phyloP scores from a whole-genome alignment of 2,797 vertebrate genomes.

The Picus viridis region DNA sequence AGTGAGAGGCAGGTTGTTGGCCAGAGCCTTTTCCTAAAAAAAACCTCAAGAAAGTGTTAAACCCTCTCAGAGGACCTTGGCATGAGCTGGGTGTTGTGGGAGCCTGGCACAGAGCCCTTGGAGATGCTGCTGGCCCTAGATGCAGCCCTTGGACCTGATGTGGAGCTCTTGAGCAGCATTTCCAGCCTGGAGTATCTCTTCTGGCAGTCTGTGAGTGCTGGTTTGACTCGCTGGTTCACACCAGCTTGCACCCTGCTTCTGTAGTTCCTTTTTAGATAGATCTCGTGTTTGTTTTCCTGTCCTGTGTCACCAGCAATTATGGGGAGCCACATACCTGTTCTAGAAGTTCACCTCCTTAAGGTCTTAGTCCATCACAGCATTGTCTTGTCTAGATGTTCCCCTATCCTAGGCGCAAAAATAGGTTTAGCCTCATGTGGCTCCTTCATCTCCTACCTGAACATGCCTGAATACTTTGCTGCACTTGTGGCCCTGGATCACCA shows the following conservation, averaged over 20 bases:
- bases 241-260: background rate
- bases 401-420: too few species aligned
- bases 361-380: background rate
- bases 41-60: background rate
- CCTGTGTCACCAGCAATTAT: background rate
- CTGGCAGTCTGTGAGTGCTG: background rate
- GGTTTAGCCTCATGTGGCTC: background rate
- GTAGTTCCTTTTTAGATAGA: background rate
- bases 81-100: background rate
- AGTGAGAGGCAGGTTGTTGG: background rate
- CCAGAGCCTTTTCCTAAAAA: background rate
- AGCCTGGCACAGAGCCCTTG: background rate
- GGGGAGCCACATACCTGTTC: background rate
- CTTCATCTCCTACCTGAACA: background rate
- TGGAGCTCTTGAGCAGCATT: background rate
- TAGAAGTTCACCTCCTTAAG: background rate
- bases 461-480: background rate
- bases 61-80: background rate
- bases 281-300: rapidly evolving
- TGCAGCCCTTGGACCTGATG: rapidly evolving
- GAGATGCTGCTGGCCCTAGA: background rate
- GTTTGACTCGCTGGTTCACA: background rate
- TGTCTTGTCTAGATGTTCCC: background rate
- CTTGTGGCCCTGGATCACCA: background rate
- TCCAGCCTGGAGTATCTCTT: background rate